Evolutionary conservation across 1,140 invertebrate genomes (phyloP).

Genomic region (Camponotus pennsylvanicus): DNA sequence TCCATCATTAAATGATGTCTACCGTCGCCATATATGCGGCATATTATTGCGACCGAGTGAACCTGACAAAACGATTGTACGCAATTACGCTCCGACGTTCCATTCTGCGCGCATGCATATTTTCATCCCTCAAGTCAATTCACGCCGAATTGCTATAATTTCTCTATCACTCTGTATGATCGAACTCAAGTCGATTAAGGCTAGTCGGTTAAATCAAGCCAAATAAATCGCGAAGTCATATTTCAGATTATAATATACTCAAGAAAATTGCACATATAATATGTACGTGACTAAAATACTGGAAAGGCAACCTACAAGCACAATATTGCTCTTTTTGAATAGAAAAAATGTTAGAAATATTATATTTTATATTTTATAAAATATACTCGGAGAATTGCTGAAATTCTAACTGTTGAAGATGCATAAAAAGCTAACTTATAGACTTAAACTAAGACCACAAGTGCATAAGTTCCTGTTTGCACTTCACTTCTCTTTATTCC

Average conservation of each 20-base stretch:
- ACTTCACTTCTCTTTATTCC: background rate
- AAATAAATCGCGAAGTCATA: background rate
- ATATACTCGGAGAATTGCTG: background rate
- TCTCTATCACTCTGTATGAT: background rate
- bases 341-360: background rate
- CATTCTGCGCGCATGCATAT: background rate
- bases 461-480: conserved; percentile 9
- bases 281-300: background rate
- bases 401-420: too few relatives aligned
- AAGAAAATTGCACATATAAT: background rate
- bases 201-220: background rate
- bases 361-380: background rate
- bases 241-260: background rate
- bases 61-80: conserved; percentile 44
- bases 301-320: background rate
- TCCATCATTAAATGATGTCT: conserved; percentile 72
- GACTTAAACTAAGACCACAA: background rate
- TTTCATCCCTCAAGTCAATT: conserved; percentile 3
- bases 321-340: too few relatives aligned
- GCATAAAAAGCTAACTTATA: background rate
- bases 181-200: background rate
- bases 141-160: background rate
- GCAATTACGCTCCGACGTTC: conserved; percentile 7
- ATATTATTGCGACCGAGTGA: conserved; percentile 68
- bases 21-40: conserved; percentile 62